Evolutionary conservation across 2,113 vertebrate species (phyloP), one percentile per base, ranked within the genome.

Genomic region (Alethe diademata): DNA sequence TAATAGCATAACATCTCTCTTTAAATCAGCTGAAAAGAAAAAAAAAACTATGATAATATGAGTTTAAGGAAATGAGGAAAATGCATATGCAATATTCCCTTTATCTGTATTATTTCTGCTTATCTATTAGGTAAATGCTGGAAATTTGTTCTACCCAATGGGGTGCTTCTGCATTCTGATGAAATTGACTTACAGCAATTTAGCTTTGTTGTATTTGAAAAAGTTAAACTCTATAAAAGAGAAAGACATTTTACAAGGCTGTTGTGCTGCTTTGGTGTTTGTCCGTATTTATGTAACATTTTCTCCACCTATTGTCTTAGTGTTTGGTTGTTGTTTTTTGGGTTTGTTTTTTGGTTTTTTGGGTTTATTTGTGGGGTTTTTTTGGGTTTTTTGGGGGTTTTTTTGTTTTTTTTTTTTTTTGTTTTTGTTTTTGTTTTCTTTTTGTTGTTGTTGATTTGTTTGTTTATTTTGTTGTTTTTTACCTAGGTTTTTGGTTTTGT

Each of bases 81-180:
- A 2, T 33, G 1, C 2, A 11, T 29, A 38, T 29, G 2, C 3
- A 82, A 12, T 38, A 35, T 25, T 78, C 1, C 5, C 1, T 26
- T 67, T 66, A 11, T 11, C 16, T 51, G 3, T 22, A 11, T 26
- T 47, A 24, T 75, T 82, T 72, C 10, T 71, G 29, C 14, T 50
- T 33, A 25, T 5, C 3, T 16, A 5, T 38, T 36, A 40, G 22
- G 5, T 60, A 16, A 74, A 57, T 8, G 38, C 5, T 56, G 26
- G 19, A 48, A 50, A 24, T 29, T 64, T 1, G 54, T 86, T 86
- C 10, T 29, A 51, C 14, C 5, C 14, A 38, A 3, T 12, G 40
- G 11, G 10, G 5, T 40, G 35, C 4, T 74, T 58, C 24, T 86
- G 17, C 4, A 45, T 80, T 92, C 19, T 57, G 15, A 54, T 58